Conservation (phyloP, 2,797 vertebrate species). For the Sciurus vulgaris region DNA sequence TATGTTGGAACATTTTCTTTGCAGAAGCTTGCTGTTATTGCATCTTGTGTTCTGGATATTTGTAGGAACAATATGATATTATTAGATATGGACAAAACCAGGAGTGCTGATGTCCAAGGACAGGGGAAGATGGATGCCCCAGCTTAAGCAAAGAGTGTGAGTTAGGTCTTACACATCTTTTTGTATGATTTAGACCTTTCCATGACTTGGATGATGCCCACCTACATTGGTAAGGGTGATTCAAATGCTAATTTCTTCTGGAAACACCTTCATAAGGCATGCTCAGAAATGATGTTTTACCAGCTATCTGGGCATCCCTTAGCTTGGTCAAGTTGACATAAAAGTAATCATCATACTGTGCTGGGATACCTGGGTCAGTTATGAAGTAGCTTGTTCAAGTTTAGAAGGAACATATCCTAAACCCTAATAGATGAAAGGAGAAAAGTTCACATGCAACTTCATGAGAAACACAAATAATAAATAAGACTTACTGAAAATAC, state of each 20-base stretch:
- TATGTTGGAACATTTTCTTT: conserved; percentile 24
- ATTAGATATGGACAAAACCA: background rate
- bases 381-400: background rate
- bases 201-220: background rate
- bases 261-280: background rate
- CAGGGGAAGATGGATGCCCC: background rate
- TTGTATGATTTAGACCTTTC: background rate
- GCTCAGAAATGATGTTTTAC: background rate
- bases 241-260: background rate
- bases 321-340: background rate
- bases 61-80: background rate
- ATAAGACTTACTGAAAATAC: background rate
- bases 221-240: background rate
- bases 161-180: background rate
- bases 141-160: background rate
- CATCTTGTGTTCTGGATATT: background rate
- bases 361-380: background rate
- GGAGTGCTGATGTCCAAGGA: background rate
- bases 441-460: background rate
- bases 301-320: background rate
- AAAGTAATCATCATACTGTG: background rate
- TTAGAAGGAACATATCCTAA: conserved; percentile 28
- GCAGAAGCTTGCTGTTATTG: background rate
- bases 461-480: background rate
- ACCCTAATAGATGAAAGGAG: background rate